Evolutionary conservation across 1,140 invertebrate species (phyloP), one percentile per base, ranked within the genome.

Genomic region (Monochamus saltuarius): DNA sequence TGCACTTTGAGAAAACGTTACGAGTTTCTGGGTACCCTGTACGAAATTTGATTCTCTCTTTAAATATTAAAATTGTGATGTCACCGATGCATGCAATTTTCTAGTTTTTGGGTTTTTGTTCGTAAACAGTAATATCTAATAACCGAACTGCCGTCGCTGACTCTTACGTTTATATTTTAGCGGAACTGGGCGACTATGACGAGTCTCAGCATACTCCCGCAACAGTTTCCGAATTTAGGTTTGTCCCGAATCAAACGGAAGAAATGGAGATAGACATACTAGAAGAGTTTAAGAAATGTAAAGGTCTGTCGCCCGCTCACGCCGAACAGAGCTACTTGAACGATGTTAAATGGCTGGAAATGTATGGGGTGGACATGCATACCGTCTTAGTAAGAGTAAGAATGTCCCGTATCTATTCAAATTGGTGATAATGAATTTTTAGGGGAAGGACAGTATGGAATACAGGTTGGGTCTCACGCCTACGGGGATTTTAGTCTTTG

Each of bases 161-260:
- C 6, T 29, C 2, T 3, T 3, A 29, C 2, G 8, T 51, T 51
- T 35, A 4, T 13, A 71, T 69, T 82, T 56, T 73, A 96, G 94
- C 97, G 67, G 97, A 99, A 81, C 80, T 98, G 34, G 97, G 97
- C 40, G 97, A 99, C 80, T 99, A 92, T 82, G 97, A 99, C 78
- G 85, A 91, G 51, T 80, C 86, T 22, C 81, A 89, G 22, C 97
- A 99, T 75, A 93, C 91, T 11, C 90, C 94, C n/a, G 92, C 90
- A 17, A 94, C 94, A 47, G 92, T 99, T 1, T 99, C 97, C 0
- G 96, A 99, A 80, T 99, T 99, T 77, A 86, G 92, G 61, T 99
- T 99, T 80, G 87, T 96, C 17, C 92, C 92, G 0, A 88, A 92
- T 64, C 95, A 98, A 80, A 92, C 92, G 0, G 94, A 96, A 77